Base-by-base conservation (phyloP, 2,888 invertebrate genomes). In the Glaucopsyche alexis region DNA sequence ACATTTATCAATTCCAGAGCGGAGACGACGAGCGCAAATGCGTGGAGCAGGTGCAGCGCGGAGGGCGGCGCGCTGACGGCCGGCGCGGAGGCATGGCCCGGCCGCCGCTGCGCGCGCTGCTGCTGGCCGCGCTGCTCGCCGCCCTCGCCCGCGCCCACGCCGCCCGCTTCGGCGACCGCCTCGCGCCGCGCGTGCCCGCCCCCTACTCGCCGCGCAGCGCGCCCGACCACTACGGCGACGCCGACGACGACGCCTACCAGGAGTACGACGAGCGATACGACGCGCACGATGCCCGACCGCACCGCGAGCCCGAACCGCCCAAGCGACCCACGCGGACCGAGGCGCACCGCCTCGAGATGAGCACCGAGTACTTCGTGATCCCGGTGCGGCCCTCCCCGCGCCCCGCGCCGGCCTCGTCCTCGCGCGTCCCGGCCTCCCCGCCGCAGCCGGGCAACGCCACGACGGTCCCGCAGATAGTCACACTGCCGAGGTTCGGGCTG, bases 321-420 rank as follows among this genome's bases (percentile, higher is more conserved):
- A 87, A 87, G 52, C 87, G 89, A 38, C 89, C 91, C 69, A 86
- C 86, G 47, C 87, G 90, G 74, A 89, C 91, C 55, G 88, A 91
- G 80, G 89, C 93, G 70, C 93, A 94, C 78, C 94, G 95, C 42
- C 89, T 96, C 69, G 96, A 97, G 88, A 95, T 97, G 95, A 97
- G 96, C 87, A 97, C 97, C 7, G 97, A 97, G 87, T 97, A 95
- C 89, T 97, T 97, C 87, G 93, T 96, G 79, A 94, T 97, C 80
- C 97, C 97, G 50, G 93, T 94, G 80, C 93, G 91, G 76, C 80
- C 81, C 29, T 81, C 84, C 13, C 85, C 90, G 71, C 81, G 86
- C 69, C 82, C 84, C 8, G 78, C 83, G 71, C 83, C 83, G 67
- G 87, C 91, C 74, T 85, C 78, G 78, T 87, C 85, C 78, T 87